Base-by-base conservation (phyloP, 2,888 invertebrate species). In the Hypsopygia costalis region DNA sequence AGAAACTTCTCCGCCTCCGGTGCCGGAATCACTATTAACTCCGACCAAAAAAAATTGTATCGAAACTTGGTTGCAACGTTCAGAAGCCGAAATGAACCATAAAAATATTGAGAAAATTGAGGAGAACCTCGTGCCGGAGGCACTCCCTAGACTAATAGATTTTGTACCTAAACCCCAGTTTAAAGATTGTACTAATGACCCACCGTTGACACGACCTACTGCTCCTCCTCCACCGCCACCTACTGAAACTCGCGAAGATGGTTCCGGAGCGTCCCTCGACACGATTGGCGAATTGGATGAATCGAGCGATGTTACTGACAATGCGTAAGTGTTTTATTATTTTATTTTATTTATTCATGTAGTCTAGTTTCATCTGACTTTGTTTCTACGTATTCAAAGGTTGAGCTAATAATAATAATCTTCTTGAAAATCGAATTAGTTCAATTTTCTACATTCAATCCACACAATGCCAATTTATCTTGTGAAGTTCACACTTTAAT, bases 221-320 rank as follows among this genome's bases (percentile, higher is more conserved):
- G 69, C 79, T 0, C 78, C 85, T 5, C 86, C 87, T 1, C 81
- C 81, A 3, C 83, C 81, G 1, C 73, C 85, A 1, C 85, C 86
- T 0, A 45, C 47, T 1, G 88, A 88, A 52, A 69, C 81, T 45
- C 60, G 91, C 58, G 81, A 92, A 85, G 91, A 90, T 68, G 88
- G 88, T 38, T 85, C 90, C 9, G 89, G 91, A 12, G 90, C 91
- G 11, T 92, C 92, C 33, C 80, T 94, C 35, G 93, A 93, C 35
- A 93, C 94, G 12, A 94, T 94, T 51, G 93, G 93, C 10, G 94
- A 93, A 72, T 90, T 92, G 49, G 93, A 93, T 58, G 93, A 93
- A 65, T 89, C 90, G 46, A 70, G 71, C 51, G 82, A 88, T 54
- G 73, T 81, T 58, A 74, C 81, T 36, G 82, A 87, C 48, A 79